Percentiles rank a stretch among this genome's conserved stretches.
Conservation (phyloP, 1,140 invertebrate genomes). For the Dermatophagoides farinae region DNA sequence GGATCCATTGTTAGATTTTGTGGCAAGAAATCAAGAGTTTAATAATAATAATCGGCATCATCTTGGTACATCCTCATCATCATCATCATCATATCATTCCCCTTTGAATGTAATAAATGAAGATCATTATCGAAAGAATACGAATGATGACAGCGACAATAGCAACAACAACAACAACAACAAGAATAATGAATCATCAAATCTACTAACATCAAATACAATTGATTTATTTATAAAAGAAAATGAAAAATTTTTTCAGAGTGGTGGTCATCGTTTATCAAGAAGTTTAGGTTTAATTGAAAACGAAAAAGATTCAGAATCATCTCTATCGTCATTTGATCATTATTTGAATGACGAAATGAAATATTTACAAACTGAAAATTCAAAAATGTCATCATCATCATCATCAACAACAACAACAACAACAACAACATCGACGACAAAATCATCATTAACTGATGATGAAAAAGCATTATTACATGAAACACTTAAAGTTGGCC, state of each 20-base stretch:
- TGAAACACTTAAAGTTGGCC: slow-evolving; percentile 2
- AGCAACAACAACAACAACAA: not conserved
- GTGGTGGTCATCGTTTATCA: not conserved
- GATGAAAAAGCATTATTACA: slow-evolving; percentile 10
- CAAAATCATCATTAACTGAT: slow-evolving; percentile 5
- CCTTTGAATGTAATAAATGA: not conserved
- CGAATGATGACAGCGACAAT: too few relatives aligned
- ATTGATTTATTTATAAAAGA: slow-evolving; percentile 1
- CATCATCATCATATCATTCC: not conserved
- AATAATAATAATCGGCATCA: not conserved
- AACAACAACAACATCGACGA: not conserved
- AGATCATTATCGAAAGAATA: not conserved
- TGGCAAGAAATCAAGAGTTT: too few relatives aligned
- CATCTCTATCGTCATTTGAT: not conserved
- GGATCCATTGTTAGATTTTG: too few relatives aligned
- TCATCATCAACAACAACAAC: not conserved
- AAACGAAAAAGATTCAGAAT: not conserved
- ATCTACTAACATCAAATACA: not conserved
- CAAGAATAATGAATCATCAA: not conserved
- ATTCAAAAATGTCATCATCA: not conserved
- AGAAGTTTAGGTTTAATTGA: not conserved
- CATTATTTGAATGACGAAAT: not conserved
- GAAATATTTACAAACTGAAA: not conserved
- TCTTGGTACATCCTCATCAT: not conserved
- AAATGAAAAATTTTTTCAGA: slow-evolving; percentile 1